phyloP scores from a whole-genome alignment of 2,797 vertebrate genomes.

The Acestrorhynchus altus region DNA sequence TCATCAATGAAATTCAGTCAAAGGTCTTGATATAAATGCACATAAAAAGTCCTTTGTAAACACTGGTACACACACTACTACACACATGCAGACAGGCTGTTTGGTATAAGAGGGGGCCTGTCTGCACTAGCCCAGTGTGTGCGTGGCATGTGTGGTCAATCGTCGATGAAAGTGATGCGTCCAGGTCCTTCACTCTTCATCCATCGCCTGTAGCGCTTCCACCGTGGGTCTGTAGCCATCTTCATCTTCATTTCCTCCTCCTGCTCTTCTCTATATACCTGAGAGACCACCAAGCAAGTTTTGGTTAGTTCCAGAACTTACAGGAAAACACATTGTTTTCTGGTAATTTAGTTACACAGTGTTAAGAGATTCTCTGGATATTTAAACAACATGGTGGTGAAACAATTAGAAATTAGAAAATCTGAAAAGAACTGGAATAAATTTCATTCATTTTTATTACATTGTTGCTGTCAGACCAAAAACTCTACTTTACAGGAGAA shows the following conservation, averaged over 20 bases:
- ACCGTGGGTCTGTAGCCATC: conserved; percentile 91
- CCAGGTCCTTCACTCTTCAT: conserved; percentile 96
- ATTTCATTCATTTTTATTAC: too few relatives aligned
- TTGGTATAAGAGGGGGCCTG: not conserved
- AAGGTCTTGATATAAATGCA: conserved; percentile 29
- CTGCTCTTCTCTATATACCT: conserved; percentile 90
- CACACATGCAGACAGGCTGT: not conserved
- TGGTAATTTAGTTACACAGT: too few relatives aligned
- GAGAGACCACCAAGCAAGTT: not conserved
- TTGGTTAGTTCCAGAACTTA: not conserved
- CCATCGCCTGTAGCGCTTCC: conserved; percentile 96
- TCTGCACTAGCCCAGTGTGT: not conserved
- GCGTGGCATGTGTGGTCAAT: conserved; percentile 72
- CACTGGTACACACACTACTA: not conserved
- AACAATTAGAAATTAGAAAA: too few relatives aligned
- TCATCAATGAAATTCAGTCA: conserved; percentile 27
- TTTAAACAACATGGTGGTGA: too few relatives aligned
- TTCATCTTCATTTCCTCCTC: conserved; percentile 95
- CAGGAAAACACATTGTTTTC: too few relatives aligned
- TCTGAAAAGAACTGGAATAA: too few relatives aligned
- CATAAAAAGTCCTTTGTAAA: conserved; percentile 45
- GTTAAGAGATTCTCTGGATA: too few relatives aligned
- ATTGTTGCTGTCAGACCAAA: too few relatives aligned
- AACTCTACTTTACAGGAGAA: too few relatives aligned
- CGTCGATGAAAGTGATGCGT: conserved; percentile 90